These are phyloP conservation scores for Tolmerus cingulatus DNA, from an alignment of 2,888 invertebrate species.

Conservation along the genomic window DNA sequence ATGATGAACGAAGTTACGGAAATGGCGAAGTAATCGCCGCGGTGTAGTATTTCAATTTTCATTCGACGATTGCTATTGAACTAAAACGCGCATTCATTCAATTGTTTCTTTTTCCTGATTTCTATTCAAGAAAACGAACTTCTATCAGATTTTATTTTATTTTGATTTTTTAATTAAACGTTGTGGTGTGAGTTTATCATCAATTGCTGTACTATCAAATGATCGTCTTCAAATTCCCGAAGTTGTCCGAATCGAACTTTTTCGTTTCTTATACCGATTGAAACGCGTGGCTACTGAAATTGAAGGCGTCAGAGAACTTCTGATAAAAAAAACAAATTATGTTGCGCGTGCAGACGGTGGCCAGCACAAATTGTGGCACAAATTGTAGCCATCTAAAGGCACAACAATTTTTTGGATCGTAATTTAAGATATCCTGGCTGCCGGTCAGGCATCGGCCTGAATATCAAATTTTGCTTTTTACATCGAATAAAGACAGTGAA, in stretches of 20 bases:
- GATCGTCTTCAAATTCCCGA: not conserved
- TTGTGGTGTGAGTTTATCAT: not conserved
- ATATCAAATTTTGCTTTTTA: not conserved
- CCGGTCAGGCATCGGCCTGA: not conserved
- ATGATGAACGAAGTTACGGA: not conserved
- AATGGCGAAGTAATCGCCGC: not conserved
- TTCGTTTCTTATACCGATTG: not conserved
- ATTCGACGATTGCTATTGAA: not conserved
- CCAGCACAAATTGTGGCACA: not conserved
- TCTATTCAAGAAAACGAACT: not conserved
- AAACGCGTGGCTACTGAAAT: slow-evolving; percentile 1
- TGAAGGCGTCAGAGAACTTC: not conserved
- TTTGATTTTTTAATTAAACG: not conserved
- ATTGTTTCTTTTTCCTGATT: not conserved
- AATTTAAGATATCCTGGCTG: not conserved
- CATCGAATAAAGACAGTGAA: not conserved
- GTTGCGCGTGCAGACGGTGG: not conserved
- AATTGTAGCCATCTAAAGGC: not conserved
- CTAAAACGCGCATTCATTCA: not conserved
- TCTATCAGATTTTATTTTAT: not conserved
- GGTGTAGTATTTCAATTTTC: not conserved
- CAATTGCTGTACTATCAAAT: not conserved
- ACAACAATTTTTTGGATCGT: not conserved
- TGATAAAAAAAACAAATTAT: not conserved
- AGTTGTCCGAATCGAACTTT: not conserved